These are phyloP conservation scores for Hermetia illucens DNA, from an alignment of 1,140 invertebrate genomes.

Conservation along the genomic window DNA sequence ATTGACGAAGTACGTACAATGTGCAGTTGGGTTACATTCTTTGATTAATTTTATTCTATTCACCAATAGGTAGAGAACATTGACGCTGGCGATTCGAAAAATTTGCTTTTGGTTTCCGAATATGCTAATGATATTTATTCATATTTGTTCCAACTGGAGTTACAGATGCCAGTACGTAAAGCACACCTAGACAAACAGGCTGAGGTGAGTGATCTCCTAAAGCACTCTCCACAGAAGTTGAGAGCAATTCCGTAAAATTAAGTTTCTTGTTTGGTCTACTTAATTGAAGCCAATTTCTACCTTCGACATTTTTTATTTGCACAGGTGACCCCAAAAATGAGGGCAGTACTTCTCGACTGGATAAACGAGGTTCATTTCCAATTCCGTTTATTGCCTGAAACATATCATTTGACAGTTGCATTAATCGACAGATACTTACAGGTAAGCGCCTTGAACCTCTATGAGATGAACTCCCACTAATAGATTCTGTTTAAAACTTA, in stretches of 20 bases:
- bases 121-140: conserved; percentile 72
- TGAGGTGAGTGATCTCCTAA: conserved; percentile 13
- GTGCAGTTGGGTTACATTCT: background rate
- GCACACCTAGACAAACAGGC: conserved; percentile 45
- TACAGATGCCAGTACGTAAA: conserved; percentile 36
- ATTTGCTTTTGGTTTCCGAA: conserved; percentile 61
- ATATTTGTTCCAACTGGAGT: conserved; percentile 56
- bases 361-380: conserved; percentile 81
- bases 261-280: conserved; percentile 1
- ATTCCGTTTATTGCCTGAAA: conserved; percentile 81
- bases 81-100: conserved; percentile 53
- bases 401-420: conserved; percentile 75
- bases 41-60: background rate
- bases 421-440: conserved; percentile 87
- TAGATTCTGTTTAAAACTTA: conserved; percentile 2
- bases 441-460: conserved; percentile 34
- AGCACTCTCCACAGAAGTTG: too few species aligned
- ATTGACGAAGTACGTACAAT: background rate
- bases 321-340: conserved; percentile 64
- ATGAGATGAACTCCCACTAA: background rate
- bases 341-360: conserved; percentile 84
- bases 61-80: conserved; percentile 40
- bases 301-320: conserved; percentile 14
- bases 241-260: background rate
- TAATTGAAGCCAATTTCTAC: too few species aligned